A percentile compares a stretch with the other conserved stretches of the same genome.
Conservation (phyloP, 2,113 vertebrate species). For the Smithornis capensis region DNA sequence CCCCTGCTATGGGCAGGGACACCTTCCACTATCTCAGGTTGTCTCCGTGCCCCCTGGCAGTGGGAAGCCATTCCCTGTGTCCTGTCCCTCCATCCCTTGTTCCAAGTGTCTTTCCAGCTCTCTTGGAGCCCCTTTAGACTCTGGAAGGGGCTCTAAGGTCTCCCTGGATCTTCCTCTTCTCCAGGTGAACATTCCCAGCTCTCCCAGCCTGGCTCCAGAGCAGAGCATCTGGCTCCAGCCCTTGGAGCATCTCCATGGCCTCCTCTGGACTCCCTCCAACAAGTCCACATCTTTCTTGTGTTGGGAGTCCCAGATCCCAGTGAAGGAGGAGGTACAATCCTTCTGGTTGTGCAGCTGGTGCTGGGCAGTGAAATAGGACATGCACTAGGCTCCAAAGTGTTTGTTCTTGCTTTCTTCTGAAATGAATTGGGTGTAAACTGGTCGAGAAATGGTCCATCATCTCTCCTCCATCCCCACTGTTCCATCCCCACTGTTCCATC, state of each 20-base stretch:
- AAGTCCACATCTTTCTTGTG: no score
- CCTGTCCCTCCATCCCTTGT: not conserved
- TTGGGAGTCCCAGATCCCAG: not conserved
- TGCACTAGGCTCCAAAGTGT: accelerated
- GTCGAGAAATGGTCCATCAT: not conserved
- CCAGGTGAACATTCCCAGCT: not conserved
- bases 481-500: not conserved
- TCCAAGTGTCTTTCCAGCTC: not conserved
- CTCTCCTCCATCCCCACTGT: accelerated
- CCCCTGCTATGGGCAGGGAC: not conserved
- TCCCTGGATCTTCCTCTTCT: not conserved
- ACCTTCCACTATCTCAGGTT: accelerated
- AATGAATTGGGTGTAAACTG: not conserved
- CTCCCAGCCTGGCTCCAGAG: not conserved
- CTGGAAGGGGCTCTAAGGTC: not conserved
- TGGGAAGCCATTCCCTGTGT: not conserved
- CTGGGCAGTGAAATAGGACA: not conserved
- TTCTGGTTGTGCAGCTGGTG: not conserved
- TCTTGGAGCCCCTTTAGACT: not conserved
- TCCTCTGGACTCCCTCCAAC: no score
- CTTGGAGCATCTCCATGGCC: no score
- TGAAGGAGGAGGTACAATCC: not conserved
- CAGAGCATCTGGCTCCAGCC: not conserved
- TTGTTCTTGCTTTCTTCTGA: not conserved
- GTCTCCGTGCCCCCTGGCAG: not conserved